Conservation (phyloP, 2,888 invertebrate genomes). For the Scaeva pyrastri region DNA sequence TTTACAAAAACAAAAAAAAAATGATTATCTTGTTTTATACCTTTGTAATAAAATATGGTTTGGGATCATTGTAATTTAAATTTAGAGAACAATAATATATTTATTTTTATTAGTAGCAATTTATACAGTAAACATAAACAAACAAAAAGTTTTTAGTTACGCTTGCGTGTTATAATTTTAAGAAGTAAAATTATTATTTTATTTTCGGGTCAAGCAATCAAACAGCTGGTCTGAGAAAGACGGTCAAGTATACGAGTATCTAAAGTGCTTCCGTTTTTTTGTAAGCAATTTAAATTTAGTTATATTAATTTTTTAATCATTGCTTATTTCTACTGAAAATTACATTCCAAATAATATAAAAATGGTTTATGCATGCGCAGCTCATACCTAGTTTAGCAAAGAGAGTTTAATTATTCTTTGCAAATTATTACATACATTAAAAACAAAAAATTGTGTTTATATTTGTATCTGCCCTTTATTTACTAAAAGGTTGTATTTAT, state of each 20-base stretch:
- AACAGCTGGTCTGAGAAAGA: slow-evolving; percentile 21
- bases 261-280: slow-evolving; percentile 29
- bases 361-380: neutral
- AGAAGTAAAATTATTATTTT: slow-evolving; percentile 13
- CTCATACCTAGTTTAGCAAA: slow-evolving; percentile 16
- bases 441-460: slow-evolving; percentile 10
- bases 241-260: neutral
- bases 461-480: slow-evolving; percentile 9
- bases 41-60: slow-evolving; percentile 68
- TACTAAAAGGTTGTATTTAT: slow-evolving; percentile 17
- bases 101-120: slow-evolving; percentile 56
- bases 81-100: slow-evolving; percentile 60
- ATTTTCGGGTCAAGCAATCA: slow-evolving; percentile 29
- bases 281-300: slow-evolving; percentile 3
- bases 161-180: slow-evolving; percentile 5
- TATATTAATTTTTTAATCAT: neutral
- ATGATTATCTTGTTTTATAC: slow-evolving; percentile 66
- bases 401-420: neutral
- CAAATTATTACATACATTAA: neutral
- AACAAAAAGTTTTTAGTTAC: neutral
- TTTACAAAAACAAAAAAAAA: slow-evolving; percentile 34
- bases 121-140: slow-evolving; percentile 53
- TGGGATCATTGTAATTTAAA: slow-evolving; percentile 68
- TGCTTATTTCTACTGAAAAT: slow-evolving; percentile 4
- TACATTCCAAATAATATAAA: slow-evolving; percentile 57